phyloP scores from a whole-genome alignment of 30 jellyfish, hydroid and myxozoan species.

The Cassiopea andromeda region DNA sequence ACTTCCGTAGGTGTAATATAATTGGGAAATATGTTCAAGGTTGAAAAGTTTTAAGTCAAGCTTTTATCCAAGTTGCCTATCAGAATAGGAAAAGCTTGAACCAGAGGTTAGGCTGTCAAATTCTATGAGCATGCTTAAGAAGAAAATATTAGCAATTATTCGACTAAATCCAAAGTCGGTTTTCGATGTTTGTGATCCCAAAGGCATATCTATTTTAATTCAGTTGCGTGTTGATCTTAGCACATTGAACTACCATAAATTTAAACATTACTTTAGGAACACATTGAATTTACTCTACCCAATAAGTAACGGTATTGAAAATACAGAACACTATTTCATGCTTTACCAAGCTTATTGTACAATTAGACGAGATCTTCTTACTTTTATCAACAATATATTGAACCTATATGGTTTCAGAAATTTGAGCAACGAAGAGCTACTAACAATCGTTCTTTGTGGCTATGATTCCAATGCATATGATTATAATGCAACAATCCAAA shows the following conservation, averaged over 20 bases:
- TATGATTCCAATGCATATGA: conserved; percentile 8
- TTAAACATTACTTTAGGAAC: conserved; percentile 18
- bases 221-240: neutral
- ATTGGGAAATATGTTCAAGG: conserved; percentile 19
- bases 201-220: neutral
- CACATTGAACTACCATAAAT: neutral
- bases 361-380: conserved; percentile 29
- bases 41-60: conserved; percentile 32
- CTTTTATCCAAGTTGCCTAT: conserved; percentile 46
- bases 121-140: conserved; percentile 44
- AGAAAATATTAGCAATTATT: conserved; percentile 21
- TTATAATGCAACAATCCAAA: conserved; percentile 13
- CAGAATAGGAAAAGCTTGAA: conserved; percentile 49
- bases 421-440: conserved; percentile 1
- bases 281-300: conserved; percentile 13
- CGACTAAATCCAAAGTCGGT: conserved; percentile 50
- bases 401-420: conserved; percentile 22
- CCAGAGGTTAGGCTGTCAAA: conserved; percentile 45
- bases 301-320: conserved; percentile 12
- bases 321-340: conserved; percentile 19
- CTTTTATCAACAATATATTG: neutral
- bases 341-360: conserved; percentile 15
- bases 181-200: conserved; percentile 12
- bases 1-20: conserved; percentile 27
- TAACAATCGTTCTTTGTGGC: conserved; percentile 9